Evolutionary conservation across 2,113 vertebrate genomes (phyloP), one percentile per base, ranked within the genome.

Genomic region (Leucopsar rothschildi): DNA sequence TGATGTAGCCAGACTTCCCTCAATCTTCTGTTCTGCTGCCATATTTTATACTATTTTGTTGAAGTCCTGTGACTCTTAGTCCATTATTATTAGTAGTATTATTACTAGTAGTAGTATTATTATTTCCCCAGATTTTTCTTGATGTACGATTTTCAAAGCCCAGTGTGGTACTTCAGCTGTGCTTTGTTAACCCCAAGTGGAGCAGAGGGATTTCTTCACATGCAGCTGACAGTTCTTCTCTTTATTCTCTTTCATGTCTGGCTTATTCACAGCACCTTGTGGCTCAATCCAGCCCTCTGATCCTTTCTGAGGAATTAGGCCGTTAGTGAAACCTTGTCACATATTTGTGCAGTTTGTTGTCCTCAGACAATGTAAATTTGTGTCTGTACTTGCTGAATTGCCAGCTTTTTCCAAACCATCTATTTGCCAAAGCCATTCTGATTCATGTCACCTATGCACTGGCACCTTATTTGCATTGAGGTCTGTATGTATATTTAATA

Each of bases 141-240:
- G 12, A 33, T 47, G 37, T 21, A 18, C 19, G 17, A 6, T 33
- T 86, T 65, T 61, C 63, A 80, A 73, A 92, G 55, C 49, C 15
- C 1, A 3, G 10, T 25, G 70, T 23, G 24, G 29, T 55, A 19
- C 39, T 89, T 81, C 31, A 63, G 33, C 40, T 91, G 70, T 0
- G 1, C 57, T 69, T 55, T 9, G 2, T 71, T 57, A 55, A 52
- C 3, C 1, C 47, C 40, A 47, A 3, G 0, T 0, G 0, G 35
- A 79, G 29, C 60, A 71, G 75, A 70, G 22, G 39, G 37, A 47
- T 75, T 86, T 77, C 55, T 73, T 84, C 72, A 31, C 18, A 27
- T 86, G 53, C 52, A 89, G 40, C 83, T 75, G 68, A 24, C 55
- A 77, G 37, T 27, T 73, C 24, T 79, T 16, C 37, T 77, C 45